These are phyloP conservation scores for Herpetotheres cachinnans DNA, from an alignment of 2,113 vertebrate genomes.

Conservation along the genomic window DNA sequence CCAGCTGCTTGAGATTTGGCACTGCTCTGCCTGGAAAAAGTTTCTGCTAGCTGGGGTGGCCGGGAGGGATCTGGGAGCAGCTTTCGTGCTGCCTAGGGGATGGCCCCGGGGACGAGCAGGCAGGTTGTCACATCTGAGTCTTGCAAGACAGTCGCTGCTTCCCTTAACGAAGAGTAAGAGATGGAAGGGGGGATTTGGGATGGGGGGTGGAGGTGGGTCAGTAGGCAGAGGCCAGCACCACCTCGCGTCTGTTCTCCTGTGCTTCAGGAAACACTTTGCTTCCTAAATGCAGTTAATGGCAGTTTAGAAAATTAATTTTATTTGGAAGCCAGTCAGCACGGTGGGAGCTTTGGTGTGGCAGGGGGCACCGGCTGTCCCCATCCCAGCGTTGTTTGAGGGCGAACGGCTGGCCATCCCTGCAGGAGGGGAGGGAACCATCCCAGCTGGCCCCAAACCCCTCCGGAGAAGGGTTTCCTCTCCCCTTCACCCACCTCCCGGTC, in stretches of 20 bases:
- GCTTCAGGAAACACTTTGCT: neutral
- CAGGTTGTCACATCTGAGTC: neutral
- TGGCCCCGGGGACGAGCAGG: neutral
- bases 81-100: neutral
- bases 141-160: neutral
- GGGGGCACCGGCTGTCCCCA: neutral
- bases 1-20: neutral
- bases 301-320: neutral
- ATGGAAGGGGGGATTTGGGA: neutral
- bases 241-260: rapidly evolving
- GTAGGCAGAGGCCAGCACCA: rapidly evolving
- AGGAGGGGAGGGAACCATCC: neutral
- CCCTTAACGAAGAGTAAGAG: neutral
- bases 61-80: neutral
- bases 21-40: neutral
- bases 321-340: neutral
- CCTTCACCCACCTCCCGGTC: neutral
- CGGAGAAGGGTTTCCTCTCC: neutral
- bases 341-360: neutral
- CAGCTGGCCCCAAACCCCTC: neutral
- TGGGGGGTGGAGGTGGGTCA: neutral
- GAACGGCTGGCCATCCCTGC: rapidly evolving
- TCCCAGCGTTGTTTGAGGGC: rapidly evolving
- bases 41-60: neutral
- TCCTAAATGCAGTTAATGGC: neutral